phyloP scores from a whole-genome alignment of 2,797 vertebrate species.

The Melanotaenia pygmaea region DNA sequence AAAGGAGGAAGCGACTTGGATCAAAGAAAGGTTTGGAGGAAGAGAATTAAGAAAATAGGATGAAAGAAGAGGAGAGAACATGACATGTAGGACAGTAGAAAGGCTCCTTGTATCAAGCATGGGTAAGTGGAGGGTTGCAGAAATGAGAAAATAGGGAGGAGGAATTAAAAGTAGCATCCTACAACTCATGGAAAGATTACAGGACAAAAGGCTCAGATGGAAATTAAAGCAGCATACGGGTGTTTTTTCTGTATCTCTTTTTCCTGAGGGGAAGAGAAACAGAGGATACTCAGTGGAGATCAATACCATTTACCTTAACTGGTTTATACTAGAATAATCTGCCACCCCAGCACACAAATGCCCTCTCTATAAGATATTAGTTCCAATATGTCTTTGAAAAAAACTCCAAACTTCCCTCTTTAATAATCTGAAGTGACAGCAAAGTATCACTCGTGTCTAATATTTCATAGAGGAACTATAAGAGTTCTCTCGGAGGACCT shows the following conservation, averaged over 20 bases:
- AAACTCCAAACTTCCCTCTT: conserved; percentile 7
- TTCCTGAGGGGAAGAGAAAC: conserved; percentile 1
- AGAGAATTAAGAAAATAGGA: conserved; percentile 19
- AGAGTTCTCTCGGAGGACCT: conserved; percentile 46
- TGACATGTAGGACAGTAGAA: conserved; percentile 9
- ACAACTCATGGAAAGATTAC: conserved; percentile 1
- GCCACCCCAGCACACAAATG: neutral
- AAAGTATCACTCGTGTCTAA: conserved; percentile 43
- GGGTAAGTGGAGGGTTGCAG: neutral
- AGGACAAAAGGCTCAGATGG: neutral
- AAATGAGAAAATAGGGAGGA: neutral
- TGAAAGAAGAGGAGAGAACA: neutral
- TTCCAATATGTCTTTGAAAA: conserved; percentile 35
- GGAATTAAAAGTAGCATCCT: neutral
- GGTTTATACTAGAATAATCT: conserved; percentile 13
- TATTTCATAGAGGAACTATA: conserved; percentile 44
- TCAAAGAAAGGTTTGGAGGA: conserved; percentile 41
- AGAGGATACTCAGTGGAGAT: too few relatives aligned
- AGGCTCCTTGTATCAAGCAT: conserved; percentile 21
- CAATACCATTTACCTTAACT: neutral
- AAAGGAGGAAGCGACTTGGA: conserved; percentile 28
- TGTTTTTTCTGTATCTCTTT: neutral
- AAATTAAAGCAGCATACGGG: neutral
- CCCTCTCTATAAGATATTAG: conserved; percentile 20
- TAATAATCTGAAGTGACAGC: conserved; percentile 54